These are phyloP conservation scores for Ectobius pallidus DNA, from an alignment of 2,888 invertebrate species.

Conservation along the genomic window DNA sequence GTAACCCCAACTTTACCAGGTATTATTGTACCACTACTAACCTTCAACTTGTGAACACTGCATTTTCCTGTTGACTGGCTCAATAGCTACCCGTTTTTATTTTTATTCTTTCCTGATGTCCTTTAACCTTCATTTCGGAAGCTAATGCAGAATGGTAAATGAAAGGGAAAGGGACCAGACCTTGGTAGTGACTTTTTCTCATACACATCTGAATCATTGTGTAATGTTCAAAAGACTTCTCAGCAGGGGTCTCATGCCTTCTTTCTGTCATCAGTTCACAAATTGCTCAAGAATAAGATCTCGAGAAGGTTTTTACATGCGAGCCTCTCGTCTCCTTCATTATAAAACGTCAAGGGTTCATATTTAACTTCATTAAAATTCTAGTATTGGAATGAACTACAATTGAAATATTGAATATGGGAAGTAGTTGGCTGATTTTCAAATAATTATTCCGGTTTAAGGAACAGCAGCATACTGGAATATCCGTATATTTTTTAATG, in stretches of 20 bases:
- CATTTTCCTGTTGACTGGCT: constrained; percentile 19
- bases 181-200: constrained; percentile 10
- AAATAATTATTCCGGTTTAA: too few species aligned
- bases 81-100: constrained; percentile 15
- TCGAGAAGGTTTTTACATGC: not conserved
- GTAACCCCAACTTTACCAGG: constrained; percentile 1
- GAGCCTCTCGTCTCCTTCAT: not conserved
- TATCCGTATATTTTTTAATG: too few species aligned
- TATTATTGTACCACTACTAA: not conserved
- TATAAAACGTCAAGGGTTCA: too few species aligned
- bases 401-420: too few species aligned
- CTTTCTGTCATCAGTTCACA: constrained; percentile 20
- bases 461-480: too few species aligned
- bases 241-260: constrained; percentile 5
- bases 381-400: too few species aligned
- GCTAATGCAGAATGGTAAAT: not conserved
- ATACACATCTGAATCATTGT: constrained; percentile 1
- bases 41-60: constrained; percentile 6
- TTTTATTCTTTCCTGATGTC: not conserved
- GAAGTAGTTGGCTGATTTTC: too few species aligned
- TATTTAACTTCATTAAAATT: too few species aligned
- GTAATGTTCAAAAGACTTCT: not conserved
- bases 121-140: not conserved
- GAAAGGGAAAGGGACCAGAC: not conserved
- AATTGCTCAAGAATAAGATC: constrained; percentile 8